Base-by-base conservation (phyloP, 37 sponge, comb jelly and placozoan species). In the Halichondria panicea region DNA sequence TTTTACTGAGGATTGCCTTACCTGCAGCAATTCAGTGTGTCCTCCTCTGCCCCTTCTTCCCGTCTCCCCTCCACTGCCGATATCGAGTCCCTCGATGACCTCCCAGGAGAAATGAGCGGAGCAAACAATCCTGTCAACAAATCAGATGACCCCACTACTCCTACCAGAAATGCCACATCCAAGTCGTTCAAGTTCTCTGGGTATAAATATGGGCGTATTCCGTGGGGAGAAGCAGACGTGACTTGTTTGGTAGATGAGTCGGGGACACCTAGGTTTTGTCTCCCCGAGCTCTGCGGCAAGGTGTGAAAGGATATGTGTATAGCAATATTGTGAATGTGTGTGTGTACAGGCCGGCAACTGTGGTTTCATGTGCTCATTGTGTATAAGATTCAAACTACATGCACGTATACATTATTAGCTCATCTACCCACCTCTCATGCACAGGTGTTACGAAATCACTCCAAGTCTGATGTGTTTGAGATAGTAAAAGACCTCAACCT, bases 141-240 rank as follows among this genome's bases (percentile, higher is more conserved):
- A 58, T 19, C 6, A 22, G 60, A 58, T 19, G 60, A 58, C 9
- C 68, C 28, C 44, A 61, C 11, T 30, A 61, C 63, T 18, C 32
- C 9, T 18, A 48, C 9, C 50, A 48, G 13, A 48, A 13, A 18
- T 13, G 13, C 9, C 9, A 48, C 50, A 48, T 48, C 13, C 50
- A 48, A 13, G 50, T 48, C 13, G 13, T 48, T 48, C 9, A 48
- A 13, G 13, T n/a, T 18, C 27, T 11, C 55, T 70, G 86, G 86
- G 18, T 86, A 86, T 36, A 73, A 79, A 12, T 86, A 74, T 79
- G 86, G 86, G 0, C 72, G 63, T 8, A 67, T 86, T 19, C 86
- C 86, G 1, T 86, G 86, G 86, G 64, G 37, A 42, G 80, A 86
- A 55, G 80, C 86, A 30, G 86, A 86, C 28, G 55, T 86, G 61